Evolutionary conservation across 2,888 invertebrate species (phyloP).

Genomic region (Alcis repandata): DNA sequence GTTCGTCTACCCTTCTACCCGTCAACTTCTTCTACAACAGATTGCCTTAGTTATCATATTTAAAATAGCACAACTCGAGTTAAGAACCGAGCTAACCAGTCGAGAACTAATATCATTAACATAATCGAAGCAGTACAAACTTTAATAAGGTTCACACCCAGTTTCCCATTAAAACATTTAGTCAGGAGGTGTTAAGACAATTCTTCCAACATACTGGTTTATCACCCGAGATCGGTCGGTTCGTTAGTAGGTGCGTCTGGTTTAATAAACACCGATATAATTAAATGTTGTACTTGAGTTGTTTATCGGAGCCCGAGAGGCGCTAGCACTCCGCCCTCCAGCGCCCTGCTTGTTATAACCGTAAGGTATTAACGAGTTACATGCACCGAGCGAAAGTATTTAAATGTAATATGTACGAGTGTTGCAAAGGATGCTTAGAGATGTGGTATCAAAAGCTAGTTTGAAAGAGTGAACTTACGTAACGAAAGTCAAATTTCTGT

Average conservation of each 20-base stretch:
- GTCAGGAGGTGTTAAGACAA: slow-evolving; percentile 78
- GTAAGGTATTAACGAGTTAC: slow-evolving; percentile 76
- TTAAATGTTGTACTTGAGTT: slow-evolving; percentile 84
- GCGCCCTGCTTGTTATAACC: slow-evolving; percentile 69
- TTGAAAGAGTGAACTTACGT: background rate
- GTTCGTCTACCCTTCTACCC: too few relatives aligned
- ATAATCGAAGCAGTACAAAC: slow-evolving; percentile 11
- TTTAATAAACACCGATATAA: slow-evolving; percentile 85
- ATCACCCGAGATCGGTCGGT: slow-evolving; percentile 72
- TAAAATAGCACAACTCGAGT: too few relatives aligned
- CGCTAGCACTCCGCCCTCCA: slow-evolving; percentile 69
- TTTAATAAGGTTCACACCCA: slow-evolving; percentile 36
- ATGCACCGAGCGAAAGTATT: slow-evolving; percentile 41
- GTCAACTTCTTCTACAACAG: too few relatives aligned
- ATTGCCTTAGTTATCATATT: too few relatives aligned
- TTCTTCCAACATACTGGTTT: slow-evolving; percentile 68
- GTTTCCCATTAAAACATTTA: slow-evolving; percentile 37
- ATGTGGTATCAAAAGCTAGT: background rate
- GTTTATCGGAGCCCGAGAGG: slow-evolving; percentile 72
- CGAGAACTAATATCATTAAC: background rate
- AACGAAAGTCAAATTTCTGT: background rate
- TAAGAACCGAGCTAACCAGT: background rate
- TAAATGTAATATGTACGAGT: slow-evolving; percentile 3
- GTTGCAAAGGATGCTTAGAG: slow-evolving; percentile 15
- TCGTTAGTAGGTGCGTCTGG: slow-evolving; percentile 71